phyloP scores from a whole-genome alignment of 2,113 vertebrate species.

The Cygnus atratus region DNA sequence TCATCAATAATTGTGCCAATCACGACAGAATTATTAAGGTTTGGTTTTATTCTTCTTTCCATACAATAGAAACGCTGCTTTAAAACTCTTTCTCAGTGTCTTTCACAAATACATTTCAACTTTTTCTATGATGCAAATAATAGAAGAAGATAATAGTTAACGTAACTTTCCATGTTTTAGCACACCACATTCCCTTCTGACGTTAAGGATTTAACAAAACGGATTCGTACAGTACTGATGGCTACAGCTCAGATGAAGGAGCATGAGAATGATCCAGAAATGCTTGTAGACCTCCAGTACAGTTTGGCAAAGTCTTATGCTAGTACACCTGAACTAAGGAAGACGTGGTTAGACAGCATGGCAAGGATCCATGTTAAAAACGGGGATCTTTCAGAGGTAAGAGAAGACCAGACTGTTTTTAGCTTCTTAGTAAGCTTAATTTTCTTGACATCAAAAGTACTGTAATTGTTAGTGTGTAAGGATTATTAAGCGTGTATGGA shows the following conservation, averaged over 20 bases:
- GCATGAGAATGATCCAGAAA: constrained; percentile 96
- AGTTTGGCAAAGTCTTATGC: constrained; percentile 97
- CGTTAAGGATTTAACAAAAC: constrained; percentile 96
- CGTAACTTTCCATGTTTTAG: constrained; percentile 65
- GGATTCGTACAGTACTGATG: constrained; percentile 97
- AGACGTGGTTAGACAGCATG: constrained; percentile 99
- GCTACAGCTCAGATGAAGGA: constrained; percentile 99
- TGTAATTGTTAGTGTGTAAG: background rate
- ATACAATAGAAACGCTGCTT: background rate
- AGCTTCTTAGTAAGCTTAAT: background rate
- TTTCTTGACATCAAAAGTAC: background rate
- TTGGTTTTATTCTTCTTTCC: background rate
- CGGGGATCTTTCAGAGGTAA: constrained; percentile 94
- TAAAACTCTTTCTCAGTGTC: background rate
- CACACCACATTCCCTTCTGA: constrained; percentile 96
- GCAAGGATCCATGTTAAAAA: constrained; percentile 98
- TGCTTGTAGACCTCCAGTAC: constrained; percentile 98
- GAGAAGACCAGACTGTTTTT: background rate
- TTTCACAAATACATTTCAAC: background rate
- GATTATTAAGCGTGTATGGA: too few relatives aligned
- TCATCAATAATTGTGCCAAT: constrained; percentile 99
- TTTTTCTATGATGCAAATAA: background rate
- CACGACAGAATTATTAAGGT: constrained; percentile 95
- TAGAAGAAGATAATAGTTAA: background rate
- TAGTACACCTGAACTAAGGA: constrained; percentile 95